Conservation (phyloP, 2,797 vertebrate species). For the Danio albolineatus region DNA sequence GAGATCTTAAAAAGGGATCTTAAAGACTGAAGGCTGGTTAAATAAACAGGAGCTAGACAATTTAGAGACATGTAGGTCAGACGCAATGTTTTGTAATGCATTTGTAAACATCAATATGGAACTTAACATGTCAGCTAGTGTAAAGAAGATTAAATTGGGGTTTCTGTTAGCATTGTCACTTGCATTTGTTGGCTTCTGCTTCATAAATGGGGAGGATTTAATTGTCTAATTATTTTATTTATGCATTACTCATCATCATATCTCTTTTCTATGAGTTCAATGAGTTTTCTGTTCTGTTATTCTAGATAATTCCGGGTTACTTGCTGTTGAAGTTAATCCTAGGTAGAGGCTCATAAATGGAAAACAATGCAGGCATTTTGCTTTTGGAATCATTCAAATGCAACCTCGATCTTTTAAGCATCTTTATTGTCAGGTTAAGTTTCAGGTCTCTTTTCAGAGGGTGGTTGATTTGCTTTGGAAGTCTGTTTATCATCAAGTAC, state of each 20-base stretch:
- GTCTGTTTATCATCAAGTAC: not conserved
- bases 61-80: too few relatives aligned
- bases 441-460: not conserved
- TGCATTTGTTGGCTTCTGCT: not conserved
- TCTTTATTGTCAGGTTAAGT: conserved; percentile 21
- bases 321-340: not conserved
- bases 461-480: conserved; percentile 1
- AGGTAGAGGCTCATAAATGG: not conserved
- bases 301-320: not conserved
- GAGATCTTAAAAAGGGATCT: too few relatives aligned
- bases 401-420: not conserved
- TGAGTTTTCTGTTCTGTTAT: not conserved
- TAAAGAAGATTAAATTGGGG: too few relatives aligned
- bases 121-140: too few relatives aligned
- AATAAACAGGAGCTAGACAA: too few relatives aligned
- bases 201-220: not conserved
- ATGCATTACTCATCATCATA: not conserved
- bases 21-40: too few relatives aligned
- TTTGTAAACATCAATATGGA: too few relatives aligned
- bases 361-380: not conserved
- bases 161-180: not conserved
- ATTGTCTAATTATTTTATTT: conserved; percentile 4
- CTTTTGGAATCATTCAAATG: not conserved
- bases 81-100: too few relatives aligned
- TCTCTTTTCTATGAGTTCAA: not conserved